These are phyloP conservation scores for Ramphastos sulfuratus DNA, from an alignment of 2,113 vertebrate genomes.

Conservation along the genomic window DNA sequence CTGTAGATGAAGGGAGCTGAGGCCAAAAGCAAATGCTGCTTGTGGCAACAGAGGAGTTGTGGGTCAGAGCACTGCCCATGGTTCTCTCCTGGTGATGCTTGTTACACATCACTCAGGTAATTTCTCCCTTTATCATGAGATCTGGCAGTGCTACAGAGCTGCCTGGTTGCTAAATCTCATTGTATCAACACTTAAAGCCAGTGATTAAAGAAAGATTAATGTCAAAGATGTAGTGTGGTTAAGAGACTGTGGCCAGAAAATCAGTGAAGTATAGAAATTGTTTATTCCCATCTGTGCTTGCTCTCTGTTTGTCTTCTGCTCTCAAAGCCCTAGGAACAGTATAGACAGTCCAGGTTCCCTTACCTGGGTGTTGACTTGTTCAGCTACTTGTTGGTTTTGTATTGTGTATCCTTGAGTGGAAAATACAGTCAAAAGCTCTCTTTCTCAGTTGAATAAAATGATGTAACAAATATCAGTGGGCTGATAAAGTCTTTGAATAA, in stretches of 20 bases:
- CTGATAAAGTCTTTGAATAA: slow-evolving; percentile 5
- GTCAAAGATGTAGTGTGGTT: neutral
- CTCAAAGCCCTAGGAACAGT: neutral
- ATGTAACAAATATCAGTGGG: neutral
- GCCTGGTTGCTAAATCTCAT: neutral
- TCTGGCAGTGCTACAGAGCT: neutral
- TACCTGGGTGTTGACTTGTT: neutral
- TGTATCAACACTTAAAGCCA: neutral
- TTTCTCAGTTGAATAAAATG: neutral
- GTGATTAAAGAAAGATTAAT: neutral
- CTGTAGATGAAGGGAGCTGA: neutral
- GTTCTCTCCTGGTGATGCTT: neutral
- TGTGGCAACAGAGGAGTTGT: neutral
- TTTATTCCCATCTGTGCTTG: neutral
- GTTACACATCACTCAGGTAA: neutral
- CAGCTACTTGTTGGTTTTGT: neutral
- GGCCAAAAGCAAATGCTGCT: neutral
- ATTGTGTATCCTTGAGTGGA: neutral
- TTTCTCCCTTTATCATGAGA: neutral
- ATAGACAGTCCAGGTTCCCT: neutral
- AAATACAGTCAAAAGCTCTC: neutral
- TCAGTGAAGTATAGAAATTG: neutral
- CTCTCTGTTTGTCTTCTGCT: neutral
- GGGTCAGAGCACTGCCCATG: neutral
- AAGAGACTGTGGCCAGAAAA: neutral